These are phyloP conservation scores for Podabrus alpinus DNA, from an alignment of 2,888 invertebrate species.

Conservation along the genomic window DNA sequence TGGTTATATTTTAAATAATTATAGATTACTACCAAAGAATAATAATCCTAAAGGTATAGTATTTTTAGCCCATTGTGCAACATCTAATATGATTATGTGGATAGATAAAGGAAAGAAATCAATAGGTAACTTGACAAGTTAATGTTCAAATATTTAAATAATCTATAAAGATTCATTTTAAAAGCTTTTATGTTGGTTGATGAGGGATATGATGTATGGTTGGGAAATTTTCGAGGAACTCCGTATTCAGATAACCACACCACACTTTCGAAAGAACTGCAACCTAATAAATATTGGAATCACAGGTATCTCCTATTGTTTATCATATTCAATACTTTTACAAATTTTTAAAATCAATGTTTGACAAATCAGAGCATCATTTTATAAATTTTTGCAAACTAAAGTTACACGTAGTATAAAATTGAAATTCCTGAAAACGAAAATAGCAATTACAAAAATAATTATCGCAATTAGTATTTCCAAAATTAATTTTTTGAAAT, in stretches of 20 bases:
- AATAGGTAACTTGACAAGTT: no score
- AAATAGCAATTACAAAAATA: no score
- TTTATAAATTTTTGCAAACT: no score
- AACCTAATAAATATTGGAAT: constrained; percentile 3
- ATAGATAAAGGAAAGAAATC: constrained; percentile 3
- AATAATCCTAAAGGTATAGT: constrained; percentile 3
- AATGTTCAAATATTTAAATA: not conserved
- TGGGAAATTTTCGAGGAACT: constrained; percentile 8
- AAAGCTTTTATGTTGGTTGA: constrained; percentile 10
- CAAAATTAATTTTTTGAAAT: no score
- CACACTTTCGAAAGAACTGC: not conserved
- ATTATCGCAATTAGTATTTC: no score
- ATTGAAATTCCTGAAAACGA: no score
- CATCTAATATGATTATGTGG: not conserved
- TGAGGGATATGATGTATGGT: constrained; percentile 12
- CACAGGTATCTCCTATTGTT: no score
- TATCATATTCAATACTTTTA: no score
- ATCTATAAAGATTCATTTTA: not conserved
- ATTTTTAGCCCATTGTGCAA: not conserved
- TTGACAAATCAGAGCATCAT: no score
- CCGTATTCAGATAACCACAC: not conserved
- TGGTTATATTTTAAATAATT: not conserved
- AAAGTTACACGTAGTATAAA: no score
- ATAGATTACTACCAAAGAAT: constrained; percentile 5
- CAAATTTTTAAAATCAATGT: no score